These are phyloP conservation scores for Martes martes DNA, from an alignment of 2,113 vertebrate genomes.

Conservation along the genomic window DNA sequence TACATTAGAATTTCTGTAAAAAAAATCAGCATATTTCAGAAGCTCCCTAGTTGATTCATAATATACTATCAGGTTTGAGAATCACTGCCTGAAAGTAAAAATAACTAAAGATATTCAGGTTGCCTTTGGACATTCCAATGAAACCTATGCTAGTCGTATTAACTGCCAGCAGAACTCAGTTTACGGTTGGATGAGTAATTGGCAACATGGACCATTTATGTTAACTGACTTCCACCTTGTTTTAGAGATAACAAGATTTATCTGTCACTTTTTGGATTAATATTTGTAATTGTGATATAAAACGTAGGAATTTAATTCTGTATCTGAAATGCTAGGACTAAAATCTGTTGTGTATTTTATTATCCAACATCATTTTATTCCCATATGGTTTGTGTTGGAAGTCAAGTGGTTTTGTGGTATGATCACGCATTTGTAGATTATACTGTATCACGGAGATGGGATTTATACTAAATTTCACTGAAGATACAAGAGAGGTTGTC, in stretches of 20 bases:
- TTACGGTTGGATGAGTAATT: background rate
- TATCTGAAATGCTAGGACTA: background rate
- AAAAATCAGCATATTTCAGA: background rate
- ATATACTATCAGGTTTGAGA: background rate
- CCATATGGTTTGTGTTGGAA: background rate
- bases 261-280: background rate
- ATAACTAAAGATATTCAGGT: background rate
- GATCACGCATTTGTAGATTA: background rate
- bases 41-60: background rate
- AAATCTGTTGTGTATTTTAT: background rate
- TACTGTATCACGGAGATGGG: background rate
- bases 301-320: background rate
- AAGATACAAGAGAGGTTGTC: background rate
- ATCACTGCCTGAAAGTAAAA: background rate
- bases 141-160: background rate
- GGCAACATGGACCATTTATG: background rate
- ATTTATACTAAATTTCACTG: constrained; percentile 3
- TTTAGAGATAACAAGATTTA: background rate
- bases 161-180: background rate
- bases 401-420: background rate
- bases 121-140: background rate
- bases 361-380: background rate
- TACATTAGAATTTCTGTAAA: background rate
- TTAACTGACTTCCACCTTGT: background rate
- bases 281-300: background rate